Base-by-base conservation (phyloP, 1,140 invertebrate species). In the Nylanderia fulva region DNA sequence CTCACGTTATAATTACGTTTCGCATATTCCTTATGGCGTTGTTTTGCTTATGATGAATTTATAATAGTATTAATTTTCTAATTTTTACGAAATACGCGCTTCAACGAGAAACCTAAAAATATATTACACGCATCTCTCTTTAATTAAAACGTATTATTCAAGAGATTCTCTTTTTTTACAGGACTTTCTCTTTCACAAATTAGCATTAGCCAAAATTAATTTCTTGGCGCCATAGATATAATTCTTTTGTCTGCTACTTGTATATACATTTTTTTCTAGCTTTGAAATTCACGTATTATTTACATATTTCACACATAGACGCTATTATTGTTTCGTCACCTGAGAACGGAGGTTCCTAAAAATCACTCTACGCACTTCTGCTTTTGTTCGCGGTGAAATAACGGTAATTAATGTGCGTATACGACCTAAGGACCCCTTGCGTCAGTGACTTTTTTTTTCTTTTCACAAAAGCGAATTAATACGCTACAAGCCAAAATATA, bases 1-100 rank as follows among this genome's bases (percentile, higher is more conserved):
- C 77, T 82, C 33, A 69, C 9, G 9, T 58, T 82, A n/a, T n/a
- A 82, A 82, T 82, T 72, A 82, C 45, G 33, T 60, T 33, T 58
- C 33, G 48, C 13, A 21, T n/a, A n/a, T 68, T 54, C 18, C 7
- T 58, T 71, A 72, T 27, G n/a, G 72, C 60, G 13, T 66, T 27
- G 29, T 36, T 15, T 21, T 0, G 4, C 42, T 56, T 42, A n/a
- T n/a, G n/a, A n/a, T n/a, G n/a, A n/a, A n/a, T n/a, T n/a, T n/a
- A 42, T 42, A 13, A 69, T 15, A 33, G 42, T 76, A n/a, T 13
- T 7, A 45, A 27, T 54, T 48, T 64, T 13, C 36, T 24, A 8
- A 24, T 60, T 79, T 68, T 21, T 4, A 15, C 5, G 24, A 80
- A 80, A 71, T 66, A 6, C 54, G 48, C 2, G 21, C 24, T 71